Base-by-base conservation (phyloP, 1,140 invertebrate genomes). In the Conopomorpha cramerella region DNA sequence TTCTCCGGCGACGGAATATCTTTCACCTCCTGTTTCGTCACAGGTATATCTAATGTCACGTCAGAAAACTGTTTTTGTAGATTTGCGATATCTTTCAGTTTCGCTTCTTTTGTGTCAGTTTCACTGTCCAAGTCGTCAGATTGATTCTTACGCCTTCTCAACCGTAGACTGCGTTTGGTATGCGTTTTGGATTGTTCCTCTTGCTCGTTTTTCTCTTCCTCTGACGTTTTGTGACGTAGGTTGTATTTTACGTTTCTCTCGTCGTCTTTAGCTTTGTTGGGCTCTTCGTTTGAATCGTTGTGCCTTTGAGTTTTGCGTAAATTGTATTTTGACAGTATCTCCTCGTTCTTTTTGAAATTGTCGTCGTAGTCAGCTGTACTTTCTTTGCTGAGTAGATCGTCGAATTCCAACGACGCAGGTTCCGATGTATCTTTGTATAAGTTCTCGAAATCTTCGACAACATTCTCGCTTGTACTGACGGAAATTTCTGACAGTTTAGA, bases 21-120 rank as follows among this genome's bases (percentile, higher is more conserved):
- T 34, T 55, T 54, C 0, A 52, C 37, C 2, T 31, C 34, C 39
- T 65, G 66, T 0, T 25, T 17, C 0, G 45, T 39, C 7, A 53
- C 57, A 0, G 66, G 65, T 10, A 55, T 27, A 19, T 54, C 61
- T 30, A 70, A 26, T 1, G 61, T 67, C 1, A 74, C 63, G 28
- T 74, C 70, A 16, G 50, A 59, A 38, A 60, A 74, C 38, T 70
- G 55, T 10, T 29, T 44, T 37, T 71, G 66, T 11, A 74, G 43
- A 36, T 67, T 71, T 2, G 56, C 46, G 10, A 74, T 70, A 19
- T 74, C 63, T 30, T 67, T 67, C 13, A 70, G 37, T 38, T 61
- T 66, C 0, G 35, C 45, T 26, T 41, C 34, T 15, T 51, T 39
- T 2, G 38, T 16, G 7, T 52, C 42, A 8, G 11, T 12, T 10